These are phyloP conservation scores for Gerris buenoi DNA, from an alignment of 1,140 invertebrate genomes.

Conservation along the genomic window DNA sequence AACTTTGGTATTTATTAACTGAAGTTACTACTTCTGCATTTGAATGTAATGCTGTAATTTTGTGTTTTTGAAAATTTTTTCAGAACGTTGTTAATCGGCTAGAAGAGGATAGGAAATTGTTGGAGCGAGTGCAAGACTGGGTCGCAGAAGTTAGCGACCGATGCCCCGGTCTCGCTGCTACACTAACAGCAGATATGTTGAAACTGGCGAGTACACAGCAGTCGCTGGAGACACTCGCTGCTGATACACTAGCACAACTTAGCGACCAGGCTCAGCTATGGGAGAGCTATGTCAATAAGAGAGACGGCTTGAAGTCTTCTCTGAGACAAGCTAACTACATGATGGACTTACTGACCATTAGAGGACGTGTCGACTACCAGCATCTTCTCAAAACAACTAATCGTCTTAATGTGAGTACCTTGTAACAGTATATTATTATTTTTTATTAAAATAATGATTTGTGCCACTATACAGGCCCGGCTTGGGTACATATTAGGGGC, in stretches of 20 bases:
- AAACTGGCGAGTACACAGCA: slow-evolving; percentile 38
- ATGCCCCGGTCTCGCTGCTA: not conserved
- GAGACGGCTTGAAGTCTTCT: slow-evolving; percentile 60
- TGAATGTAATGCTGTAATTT: too few species aligned
- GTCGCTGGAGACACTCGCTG: slow-evolving; percentile 47
- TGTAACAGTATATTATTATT: too few species aligned
- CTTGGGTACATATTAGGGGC: too few species aligned
- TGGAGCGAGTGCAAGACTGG: slow-evolving; percentile 2
- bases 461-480: too few species aligned
- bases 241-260: slow-evolving; percentile 44
- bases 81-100: not conserved
- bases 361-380: slow-evolving; percentile 65
- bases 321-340: slow-evolving; percentile 69
- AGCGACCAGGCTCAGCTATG: slow-evolving; percentile 48
- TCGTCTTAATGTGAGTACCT: slow-evolving; percentile 17
- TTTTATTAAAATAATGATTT: too few species aligned
- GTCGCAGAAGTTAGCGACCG: not conserved
- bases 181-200: not conserved
- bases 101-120: not conserved
- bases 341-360: slow-evolving; percentile 64
- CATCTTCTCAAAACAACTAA: slow-evolving; percentile 35
- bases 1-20: too few species aligned
- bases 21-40: too few species aligned
- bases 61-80: too few species aligned
- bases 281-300: slow-evolving; percentile 43